These are phyloP conservation scores for Euglossa dilemma DNA, from an alignment of 1,140 invertebrate genomes.

Conservation along the genomic window DNA sequence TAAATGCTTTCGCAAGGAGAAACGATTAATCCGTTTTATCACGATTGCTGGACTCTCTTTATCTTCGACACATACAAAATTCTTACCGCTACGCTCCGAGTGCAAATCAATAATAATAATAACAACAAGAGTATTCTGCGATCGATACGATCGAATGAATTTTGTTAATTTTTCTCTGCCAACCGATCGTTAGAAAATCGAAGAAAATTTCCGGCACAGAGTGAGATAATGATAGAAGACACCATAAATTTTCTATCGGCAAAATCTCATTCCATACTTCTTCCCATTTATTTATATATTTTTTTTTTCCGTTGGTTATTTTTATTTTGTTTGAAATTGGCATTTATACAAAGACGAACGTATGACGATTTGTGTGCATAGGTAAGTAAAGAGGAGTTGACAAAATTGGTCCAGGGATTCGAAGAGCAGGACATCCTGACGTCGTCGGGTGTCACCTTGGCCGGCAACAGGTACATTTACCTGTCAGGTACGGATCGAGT, in stretches of 20 bases:
- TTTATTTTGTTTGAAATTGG: neutral
- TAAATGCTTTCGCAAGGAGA: neutral
- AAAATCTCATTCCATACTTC: too few relatives aligned
- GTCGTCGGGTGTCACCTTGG: slow-evolving; percentile 93
- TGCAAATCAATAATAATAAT: too few relatives aligned
- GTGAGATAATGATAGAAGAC: too few relatives aligned
- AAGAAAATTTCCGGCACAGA: too few relatives aligned
- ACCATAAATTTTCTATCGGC: too few relatives aligned
- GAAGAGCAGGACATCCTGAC: slow-evolving; percentile 93
- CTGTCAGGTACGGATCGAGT: slow-evolving; percentile 95
- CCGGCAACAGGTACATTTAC: slow-evolving; percentile 95
- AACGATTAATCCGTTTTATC: neutral
- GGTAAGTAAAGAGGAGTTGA: slow-evolving; percentile 94
- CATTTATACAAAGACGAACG: neutral
- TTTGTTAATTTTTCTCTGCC: too few relatives aligned
- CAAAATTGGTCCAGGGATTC: slow-evolving; percentile 93
- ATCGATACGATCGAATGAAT: too few relatives aligned
- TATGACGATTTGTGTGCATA: slow-evolving; percentile 80
- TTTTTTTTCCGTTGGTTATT: neutral
- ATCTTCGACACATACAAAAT: too few relatives aligned
- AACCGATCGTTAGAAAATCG: too few relatives aligned
- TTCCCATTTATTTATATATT: neutral
- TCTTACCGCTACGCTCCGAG: too few relatives aligned
- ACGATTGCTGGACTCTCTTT: neutral
- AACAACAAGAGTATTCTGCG: too few relatives aligned